phyloP scores from a whole-genome alignment of 2,113 vertebrate genomes.

The Apaloderma vittatum region DNA sequence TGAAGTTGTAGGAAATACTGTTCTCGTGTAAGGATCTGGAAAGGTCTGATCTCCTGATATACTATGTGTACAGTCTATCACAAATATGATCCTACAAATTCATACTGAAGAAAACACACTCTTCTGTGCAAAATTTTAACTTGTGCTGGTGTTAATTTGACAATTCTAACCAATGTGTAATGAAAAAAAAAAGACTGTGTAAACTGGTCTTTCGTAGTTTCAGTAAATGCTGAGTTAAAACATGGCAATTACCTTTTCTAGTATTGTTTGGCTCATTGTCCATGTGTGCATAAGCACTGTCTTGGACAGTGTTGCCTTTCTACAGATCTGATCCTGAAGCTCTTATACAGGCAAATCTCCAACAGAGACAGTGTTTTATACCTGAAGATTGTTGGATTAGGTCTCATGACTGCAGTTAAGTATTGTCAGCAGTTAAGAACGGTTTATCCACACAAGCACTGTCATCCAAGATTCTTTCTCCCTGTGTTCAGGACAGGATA shows the following conservation, averaged over 20 bases:
- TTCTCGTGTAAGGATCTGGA: neutral
- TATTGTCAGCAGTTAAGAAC: neutral
- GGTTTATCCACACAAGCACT: neutral
- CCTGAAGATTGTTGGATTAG: neutral
- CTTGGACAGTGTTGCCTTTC: neutral
- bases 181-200: neutral
- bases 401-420: neutral
- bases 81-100: neutral
- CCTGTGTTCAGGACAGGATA: neutral
- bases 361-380: neutral
- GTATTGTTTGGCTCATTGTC: neutral
- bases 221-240: neutral
- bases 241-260: neutral
- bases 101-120: neutral
- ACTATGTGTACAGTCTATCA: neutral
- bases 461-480: neutral
- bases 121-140: neutral
- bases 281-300: neutral
- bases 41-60: neutral
- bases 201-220: neutral
- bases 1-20: neutral
- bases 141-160: neutral
- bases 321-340: neutral
- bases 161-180: neutral
- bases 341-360: neutral